Base-by-base conservation (phyloP, 1,140 invertebrate species). In the Antheraea mylitta region DNA sequence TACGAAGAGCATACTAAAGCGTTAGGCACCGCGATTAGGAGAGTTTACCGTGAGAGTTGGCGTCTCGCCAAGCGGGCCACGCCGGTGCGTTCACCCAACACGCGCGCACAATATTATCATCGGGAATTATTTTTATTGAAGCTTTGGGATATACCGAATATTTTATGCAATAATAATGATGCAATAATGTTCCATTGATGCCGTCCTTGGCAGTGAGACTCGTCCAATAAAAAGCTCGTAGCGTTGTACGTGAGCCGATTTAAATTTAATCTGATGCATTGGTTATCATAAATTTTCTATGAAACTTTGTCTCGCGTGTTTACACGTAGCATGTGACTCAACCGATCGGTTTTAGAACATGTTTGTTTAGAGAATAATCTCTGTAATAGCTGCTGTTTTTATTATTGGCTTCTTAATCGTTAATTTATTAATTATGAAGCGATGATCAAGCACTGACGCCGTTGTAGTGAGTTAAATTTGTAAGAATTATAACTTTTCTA, bases 21-120 rank as follows among this genome's bases (percentile, higher is more conserved):
- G 69, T 75, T 73, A 74, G 73, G 74, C 72, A 74, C 67, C 74
- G 79, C 82, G 85, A 89, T 87, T 89, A 89, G 87, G 75, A 76
- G 80, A 76, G 78, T 82, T 79, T 82, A 85, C 78, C 85, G 86
- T 88, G 81, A 85, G 82, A 84, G 83, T 77, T 90, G 87, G 87
- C 85, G 72, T 59, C 66, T 74, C 30, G 87, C 87, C 87, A 90
- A 90, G 68, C 86, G 76, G 86, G 87, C 76, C 87, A 85, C 76
- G 76, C 69, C 77, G 79, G 85, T 83, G 79, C 86, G 78, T 87
- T 87, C 82, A 89, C 84, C 85, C 75, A 81, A 72, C 77, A 77
- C 77, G 79, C 64, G 65, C 81, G 80, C 79, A 82, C 73, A 80
- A 83, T 83, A 86, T 84, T 82, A 80, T 70, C 71, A 78, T 81